Base-by-base conservation (phyloP, 1,140 invertebrate species). In the Cheumatopsyche charites region DNA sequence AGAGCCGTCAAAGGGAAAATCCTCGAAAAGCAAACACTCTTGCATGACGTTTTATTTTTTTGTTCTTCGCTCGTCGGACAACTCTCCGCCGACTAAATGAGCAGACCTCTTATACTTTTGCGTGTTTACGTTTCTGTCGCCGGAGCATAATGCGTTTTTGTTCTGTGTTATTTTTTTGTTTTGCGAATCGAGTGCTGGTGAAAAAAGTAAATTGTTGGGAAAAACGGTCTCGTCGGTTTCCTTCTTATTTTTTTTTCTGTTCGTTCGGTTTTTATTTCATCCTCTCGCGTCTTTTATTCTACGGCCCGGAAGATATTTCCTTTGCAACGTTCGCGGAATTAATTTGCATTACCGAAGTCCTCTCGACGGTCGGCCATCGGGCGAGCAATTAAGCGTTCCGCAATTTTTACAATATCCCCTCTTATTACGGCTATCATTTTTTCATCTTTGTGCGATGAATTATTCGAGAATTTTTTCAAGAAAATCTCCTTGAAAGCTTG, bases 331-430 rank as follows among this genome's bases (percentile, higher is more conserved):
- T 65, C 36, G 41, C 62, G 41, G 36, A 65, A 65, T 65, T 65
- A 65, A 65, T 65, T 65, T 65, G 62, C 62, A 65, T 65, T 65
- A 42, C 62, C 62, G n/a, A 26, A 65, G 62, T 65, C 36, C 62
- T n/a, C n/a, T 36, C 29, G 29, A 9, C 29, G 29, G 29, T 36
- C 29, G 29, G 29, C 29, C 29, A 36, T 36, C 29, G 9, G 29
- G 29, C 29, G 29, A 36, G 9, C 29, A 36, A 36, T 36, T 36
- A 36, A 36, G 29, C 29, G 9, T 36, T 36, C 29, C 29, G 29
- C 29, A 36, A 36, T 36, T 36, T 36, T 36, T 36, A 36, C 29
- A 36, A 36, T 36, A 36, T 36, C 29, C 29, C 9, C 29, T 3
- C 45, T 49, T 49, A 49, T 15, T 49, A n/a, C 45, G 45, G 45